Conservation (phyloP, 1,140 invertebrate genomes). For the Lepidurus couesii region DNA sequence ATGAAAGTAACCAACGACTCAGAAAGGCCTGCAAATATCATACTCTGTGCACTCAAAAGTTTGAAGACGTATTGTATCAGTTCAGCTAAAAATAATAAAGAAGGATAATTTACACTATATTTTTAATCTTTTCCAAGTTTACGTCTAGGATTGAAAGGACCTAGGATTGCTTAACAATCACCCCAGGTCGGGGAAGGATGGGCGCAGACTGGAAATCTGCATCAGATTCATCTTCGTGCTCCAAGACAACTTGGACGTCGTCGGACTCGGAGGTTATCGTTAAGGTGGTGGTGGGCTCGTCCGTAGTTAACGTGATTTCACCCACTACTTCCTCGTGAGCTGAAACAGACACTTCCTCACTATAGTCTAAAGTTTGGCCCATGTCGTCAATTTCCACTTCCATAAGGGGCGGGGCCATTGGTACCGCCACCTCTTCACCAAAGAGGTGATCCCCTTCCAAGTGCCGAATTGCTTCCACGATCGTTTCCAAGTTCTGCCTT, state of each 20-base stretch:
- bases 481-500: constrained; percentile 90
- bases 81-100: too few relatives aligned
- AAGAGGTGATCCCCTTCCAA: constrained; percentile 91
- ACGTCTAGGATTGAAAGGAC: background rate
- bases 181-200: background rate
- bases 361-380: constrained; percentile 30
- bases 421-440: constrained; percentile 53
- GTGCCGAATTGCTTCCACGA: constrained; percentile 94
- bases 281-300: background rate
- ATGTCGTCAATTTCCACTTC: constrained; percentile 32
- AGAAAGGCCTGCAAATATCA: too few relatives aligned
- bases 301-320: background rate
- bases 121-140: background rate
- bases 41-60: too few relatives aligned
- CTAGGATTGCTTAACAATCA: background rate
- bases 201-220: background rate
- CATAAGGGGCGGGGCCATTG: constrained; percentile 24
- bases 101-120: background rate
- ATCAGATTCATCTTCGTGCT: background rate
- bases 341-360: constrained; percentile 25
- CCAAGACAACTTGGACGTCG: background rate
- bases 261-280: background rate
- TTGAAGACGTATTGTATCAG: too few relatives aligned
- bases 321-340: constrained; percentile 24
- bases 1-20: too few relatives aligned